Evolutionary conservation across 2,113 vertebrate species (phyloP).

Genomic region (Anhinga rufa): DNA sequence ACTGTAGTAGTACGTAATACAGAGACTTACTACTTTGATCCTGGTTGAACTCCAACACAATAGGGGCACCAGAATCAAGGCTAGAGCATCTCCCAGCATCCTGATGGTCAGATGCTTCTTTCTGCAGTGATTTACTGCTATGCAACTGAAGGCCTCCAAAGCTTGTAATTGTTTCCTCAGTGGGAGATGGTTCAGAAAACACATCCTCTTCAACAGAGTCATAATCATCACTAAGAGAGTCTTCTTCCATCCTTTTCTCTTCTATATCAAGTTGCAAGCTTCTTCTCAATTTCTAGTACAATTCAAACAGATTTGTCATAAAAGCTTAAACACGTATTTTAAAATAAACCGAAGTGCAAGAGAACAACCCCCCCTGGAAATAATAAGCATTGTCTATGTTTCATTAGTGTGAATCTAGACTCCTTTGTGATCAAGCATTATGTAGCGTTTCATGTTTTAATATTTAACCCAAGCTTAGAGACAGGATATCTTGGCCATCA

Average conservation of each 20-base stretch:
- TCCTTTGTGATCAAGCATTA: no score
- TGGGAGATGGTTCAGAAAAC: constrained; percentile 77
- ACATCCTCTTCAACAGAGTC: constrained; percentile 85
- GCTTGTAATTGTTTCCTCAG: constrained; percentile 69
- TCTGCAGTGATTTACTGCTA: neutral
- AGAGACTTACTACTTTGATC: constrained; percentile 71
- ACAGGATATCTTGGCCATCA: no score
- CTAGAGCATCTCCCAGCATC: constrained; percentile 9
- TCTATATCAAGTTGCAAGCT: constrained; percentile 75
- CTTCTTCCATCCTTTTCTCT: constrained; percentile 67
- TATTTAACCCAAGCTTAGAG: no score
- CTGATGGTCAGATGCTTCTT: neutral
- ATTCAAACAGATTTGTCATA: constrained; percentile 21
- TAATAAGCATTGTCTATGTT: no score
- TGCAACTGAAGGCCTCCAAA: constrained; percentile 70
- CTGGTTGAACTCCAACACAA: constrained; percentile 83
- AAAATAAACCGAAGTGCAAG: neutral
- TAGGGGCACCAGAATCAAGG: constrained; percentile 62
- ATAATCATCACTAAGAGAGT: constrained; percentile 78
- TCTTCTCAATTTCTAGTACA: constrained; percentile 77
- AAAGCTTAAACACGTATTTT: neutral
- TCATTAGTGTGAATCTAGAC: no score
- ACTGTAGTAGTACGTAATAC: neutral
- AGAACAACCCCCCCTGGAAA: no score
- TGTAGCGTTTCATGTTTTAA: no score